Evolutionary conservation across 2,797 vertebrate species (phyloP).

Genomic region (Sandelia bainsii): DNA sequence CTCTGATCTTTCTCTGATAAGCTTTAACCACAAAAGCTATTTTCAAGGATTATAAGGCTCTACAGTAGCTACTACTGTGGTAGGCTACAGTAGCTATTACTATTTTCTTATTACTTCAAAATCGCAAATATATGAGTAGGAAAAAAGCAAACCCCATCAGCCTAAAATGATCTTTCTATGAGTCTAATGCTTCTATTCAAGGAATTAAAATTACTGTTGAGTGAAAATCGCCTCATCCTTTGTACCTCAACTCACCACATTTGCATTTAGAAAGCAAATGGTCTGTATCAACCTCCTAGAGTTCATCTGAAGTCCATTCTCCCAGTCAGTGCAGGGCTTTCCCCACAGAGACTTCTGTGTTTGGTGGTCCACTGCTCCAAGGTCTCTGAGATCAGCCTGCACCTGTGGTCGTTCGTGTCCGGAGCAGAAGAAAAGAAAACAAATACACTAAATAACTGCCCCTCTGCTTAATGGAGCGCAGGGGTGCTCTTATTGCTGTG

Average conservation of each 20-base stretch:
- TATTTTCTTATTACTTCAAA: no score
- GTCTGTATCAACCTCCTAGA: conserved; percentile 3
- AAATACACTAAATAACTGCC: conserved; percentile 62
- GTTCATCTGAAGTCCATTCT: conserved; percentile 7
- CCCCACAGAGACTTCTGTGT: conserved; percentile 46
- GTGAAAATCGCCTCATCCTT: conserved; percentile 30
- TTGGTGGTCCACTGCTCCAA: conserved; percentile 48
- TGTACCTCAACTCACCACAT: conserved; percentile 10
- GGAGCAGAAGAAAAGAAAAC: conserved; percentile 52
- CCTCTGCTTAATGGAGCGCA: conserved; percentile 64
- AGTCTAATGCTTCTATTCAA: not conserved
- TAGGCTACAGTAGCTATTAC: no score
- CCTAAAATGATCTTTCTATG: no score
- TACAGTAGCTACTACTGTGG: no score
- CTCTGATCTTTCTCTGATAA: not conserved
- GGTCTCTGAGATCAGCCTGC: conserved; percentile 49
- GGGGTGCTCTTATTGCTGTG: conserved; percentile 49
- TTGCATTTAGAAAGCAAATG: conserved; percentile 42
- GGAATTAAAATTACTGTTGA: not conserved
- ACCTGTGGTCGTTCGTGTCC: conserved; percentile 61
- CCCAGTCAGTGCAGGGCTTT: conserved; percentile 13
- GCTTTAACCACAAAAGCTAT: not conserved
- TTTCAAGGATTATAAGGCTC: no score
- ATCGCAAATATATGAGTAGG: no score
- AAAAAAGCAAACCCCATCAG: no score